Conservation (phyloP, 2,113 vertebrate species). For the Catharus minimus region DNA sequence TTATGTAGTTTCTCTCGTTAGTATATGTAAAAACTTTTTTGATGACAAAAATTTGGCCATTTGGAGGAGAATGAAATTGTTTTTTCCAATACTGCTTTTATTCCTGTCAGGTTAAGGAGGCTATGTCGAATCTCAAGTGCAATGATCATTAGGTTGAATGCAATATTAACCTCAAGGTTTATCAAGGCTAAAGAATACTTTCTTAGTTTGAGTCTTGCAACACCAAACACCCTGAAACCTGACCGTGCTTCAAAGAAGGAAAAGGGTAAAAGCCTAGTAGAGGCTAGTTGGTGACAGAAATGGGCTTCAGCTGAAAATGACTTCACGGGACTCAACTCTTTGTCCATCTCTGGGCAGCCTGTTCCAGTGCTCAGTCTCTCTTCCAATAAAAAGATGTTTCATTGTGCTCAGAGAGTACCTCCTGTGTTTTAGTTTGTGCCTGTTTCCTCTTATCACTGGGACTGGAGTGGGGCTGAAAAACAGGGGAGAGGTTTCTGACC, state of each 20-base stretch:
- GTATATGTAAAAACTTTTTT: constrained; percentile 1
- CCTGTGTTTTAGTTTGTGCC: neutral
- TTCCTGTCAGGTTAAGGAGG: neutral
- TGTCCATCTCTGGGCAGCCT: neutral
- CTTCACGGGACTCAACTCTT: neutral
- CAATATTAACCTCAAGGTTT: neutral
- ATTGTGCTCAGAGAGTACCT: neutral
- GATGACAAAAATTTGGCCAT: constrained; percentile 8
- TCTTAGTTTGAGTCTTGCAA: neutral
- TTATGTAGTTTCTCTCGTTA: neutral
- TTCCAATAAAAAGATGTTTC: neutral
- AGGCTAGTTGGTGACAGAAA: neutral
- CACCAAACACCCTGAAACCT: neutral
- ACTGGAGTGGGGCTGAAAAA: neutral
- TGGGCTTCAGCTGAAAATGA: neutral
- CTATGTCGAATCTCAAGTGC: neutral
- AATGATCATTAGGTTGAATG: neutral
- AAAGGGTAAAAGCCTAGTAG: neutral
- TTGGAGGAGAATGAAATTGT: neutral
- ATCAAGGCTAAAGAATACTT: neutral
- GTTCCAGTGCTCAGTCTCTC: neutral
- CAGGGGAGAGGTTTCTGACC: neutral
- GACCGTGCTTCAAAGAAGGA: neutral
- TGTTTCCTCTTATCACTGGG: neutral
- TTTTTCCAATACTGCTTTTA: constrained; percentile 7